Conservation (phyloP, 2,888 invertebrate species). For the Troides aeacus region DNA sequence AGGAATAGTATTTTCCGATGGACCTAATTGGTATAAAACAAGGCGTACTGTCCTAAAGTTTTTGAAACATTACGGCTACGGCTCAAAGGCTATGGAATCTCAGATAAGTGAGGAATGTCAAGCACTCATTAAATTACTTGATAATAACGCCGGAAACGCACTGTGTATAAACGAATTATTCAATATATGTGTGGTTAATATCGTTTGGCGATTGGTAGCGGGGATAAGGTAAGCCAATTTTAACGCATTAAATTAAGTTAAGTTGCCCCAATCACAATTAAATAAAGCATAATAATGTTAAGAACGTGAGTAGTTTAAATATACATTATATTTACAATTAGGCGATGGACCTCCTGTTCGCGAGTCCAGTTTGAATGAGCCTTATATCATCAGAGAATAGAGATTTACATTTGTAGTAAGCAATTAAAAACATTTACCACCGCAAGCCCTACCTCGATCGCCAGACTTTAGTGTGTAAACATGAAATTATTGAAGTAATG, state of each 20-base stretch:
- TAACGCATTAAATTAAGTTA: neutral
- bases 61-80: conserved; percentile 83
- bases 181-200: conserved; percentile 84
- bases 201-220: conserved; percentile 85
- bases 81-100: conserved; percentile 81
- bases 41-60: conserved; percentile 83
- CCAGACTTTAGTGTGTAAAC: too few relatives aligned
- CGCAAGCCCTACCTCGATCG: too few relatives aligned
- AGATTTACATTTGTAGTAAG: too few relatives aligned
- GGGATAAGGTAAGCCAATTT: conserved; percentile 75
- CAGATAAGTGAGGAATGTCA: conserved; percentile 81
- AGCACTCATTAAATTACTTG: conserved; percentile 74
- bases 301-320: neutral
- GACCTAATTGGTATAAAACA: conserved; percentile 82
- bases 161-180: conserved; percentile 80
- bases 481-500: too few relatives aligned
- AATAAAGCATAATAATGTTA: neutral
- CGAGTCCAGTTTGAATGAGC: too few relatives aligned
- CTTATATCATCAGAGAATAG: too few relatives aligned
- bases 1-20: conserved; percentile 87
- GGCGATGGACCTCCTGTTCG: too few relatives aligned
- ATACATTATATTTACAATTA: neutral
- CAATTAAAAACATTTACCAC: too few relatives aligned
- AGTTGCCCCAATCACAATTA: neutral
- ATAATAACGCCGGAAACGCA: conserved; percentile 52